Evolutionary conservation across 1,140 invertebrate genomes (phyloP), one percentile per base, ranked within the genome.

Genomic region (Zaprionus inermis): DNA sequence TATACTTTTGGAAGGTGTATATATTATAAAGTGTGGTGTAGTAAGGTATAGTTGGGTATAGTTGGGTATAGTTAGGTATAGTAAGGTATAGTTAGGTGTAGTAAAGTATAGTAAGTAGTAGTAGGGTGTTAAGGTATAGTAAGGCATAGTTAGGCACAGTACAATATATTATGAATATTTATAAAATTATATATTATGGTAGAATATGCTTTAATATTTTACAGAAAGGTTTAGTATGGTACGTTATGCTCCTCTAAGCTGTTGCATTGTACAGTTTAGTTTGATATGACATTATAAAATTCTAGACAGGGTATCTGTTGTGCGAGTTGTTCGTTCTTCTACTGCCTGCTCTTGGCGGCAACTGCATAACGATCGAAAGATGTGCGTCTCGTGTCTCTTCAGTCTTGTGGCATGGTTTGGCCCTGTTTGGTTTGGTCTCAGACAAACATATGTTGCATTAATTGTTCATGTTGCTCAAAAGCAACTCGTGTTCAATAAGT

Each of bases 401-500:
- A 7, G 51, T 20, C 5, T 56, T 71, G 32, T 30, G n/a, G 44
- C 30, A 57, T 49, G 69, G 46, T 60, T 68, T 55, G 65, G 60
- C 55, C 18, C 44, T 72, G 49, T 64, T 68, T 16, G 73, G 34
- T 69, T 56, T 32, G 67, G 67, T 56, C 64, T 56, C 70, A 63
- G 72, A 74, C 80, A 69, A 88, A 88, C 83, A 88, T 88, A 88
- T 88, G 83, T 88, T 88, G 83, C 83, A 89, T 88, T 88, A 88
- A 88, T 88, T 88, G 83, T 88, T 79, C 84, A 83, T 88, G 83
- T 88, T 83, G 79, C 84, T 83, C 77, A 77, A 88, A 89, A 89
- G 79, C 84, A 88, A 88, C 83, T 88, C 79, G 72, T 88, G 83
- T 88, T 88, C 83, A 88, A 88, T 88, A 84, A 82, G 84, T 88